These are phyloP conservation scores for Cololabis saira DNA, from an alignment of 2,113 vertebrate species.

Conservation along the genomic window DNA sequence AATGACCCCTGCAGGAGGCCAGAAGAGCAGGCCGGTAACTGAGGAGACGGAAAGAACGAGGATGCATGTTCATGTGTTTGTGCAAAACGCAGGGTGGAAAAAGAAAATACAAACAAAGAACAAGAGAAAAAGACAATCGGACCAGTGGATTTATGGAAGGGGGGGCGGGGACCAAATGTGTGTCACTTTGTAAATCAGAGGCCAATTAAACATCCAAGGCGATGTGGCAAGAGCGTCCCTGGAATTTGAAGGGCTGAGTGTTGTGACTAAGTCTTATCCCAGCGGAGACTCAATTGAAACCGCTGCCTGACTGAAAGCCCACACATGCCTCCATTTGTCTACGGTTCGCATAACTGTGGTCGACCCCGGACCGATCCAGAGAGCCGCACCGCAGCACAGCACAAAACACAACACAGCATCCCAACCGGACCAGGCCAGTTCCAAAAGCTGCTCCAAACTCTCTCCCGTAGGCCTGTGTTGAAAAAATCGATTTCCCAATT, in stretches of 20 bases:
- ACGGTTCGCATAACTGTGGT: conserved; percentile 66
- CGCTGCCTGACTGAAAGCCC: conserved; percentile 50
- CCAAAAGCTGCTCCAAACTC: conserved; percentile 4
- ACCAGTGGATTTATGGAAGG: conserved; percentile 5
- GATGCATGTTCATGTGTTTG: background rate
- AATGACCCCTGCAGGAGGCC: conserved; percentile 78
- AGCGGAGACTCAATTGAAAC: conserved; percentile 37
- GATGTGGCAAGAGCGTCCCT: conserved; percentile 16
- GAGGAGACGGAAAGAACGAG: conserved; percentile 2
- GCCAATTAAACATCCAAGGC: conserved; percentile 32
- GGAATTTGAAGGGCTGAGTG: conserved; percentile 52
- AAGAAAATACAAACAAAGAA: conserved; percentile 21
- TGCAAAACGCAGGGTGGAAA: background rate
- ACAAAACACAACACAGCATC: conserved; percentile 25
- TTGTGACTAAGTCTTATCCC: conserved; percentile 49
- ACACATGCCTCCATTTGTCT: conserved; percentile 55
- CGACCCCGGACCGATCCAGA: conserved; percentile 55
- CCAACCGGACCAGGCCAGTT: conserved; percentile 21
- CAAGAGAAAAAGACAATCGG: background rate
- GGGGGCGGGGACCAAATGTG: conserved; percentile 21
- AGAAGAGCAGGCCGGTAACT: conserved; percentile 68
- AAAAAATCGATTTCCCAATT: too few species aligned
- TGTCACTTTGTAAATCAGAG: conserved; percentile 26
- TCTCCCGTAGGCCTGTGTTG: too few species aligned
- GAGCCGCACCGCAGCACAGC: conserved; percentile 53